Percentiles rank a stretch among this genome's conserved stretches.
These are phyloP conservation scores for Anas platyrhynchos DNA, from an alignment of 2,113 vertebrate genomes.

Conservation along the genomic window DNA sequence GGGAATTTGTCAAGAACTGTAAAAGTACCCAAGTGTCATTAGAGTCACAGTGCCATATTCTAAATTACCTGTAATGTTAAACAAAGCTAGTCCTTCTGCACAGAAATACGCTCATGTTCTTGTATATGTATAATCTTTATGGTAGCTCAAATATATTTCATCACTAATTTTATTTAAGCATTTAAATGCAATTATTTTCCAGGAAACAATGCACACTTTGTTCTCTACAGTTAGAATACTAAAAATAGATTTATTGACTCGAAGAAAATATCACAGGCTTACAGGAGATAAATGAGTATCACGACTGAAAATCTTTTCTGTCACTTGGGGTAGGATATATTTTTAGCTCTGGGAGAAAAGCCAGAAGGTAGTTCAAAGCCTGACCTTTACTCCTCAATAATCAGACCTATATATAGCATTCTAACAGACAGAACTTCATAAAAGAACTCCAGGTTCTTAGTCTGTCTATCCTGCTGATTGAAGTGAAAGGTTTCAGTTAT, in stretches of 20 bases:
- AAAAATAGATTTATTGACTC: constrained; percentile 2
- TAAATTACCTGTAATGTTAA: not conserved
- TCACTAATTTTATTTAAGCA: not conserved
- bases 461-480: not conserved
- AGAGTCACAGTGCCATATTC: not conserved
- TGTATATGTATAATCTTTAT: not conserved
- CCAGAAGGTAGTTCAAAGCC: constrained; percentile 35
- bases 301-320: constrained; percentile 12
- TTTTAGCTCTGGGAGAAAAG: constrained; percentile 49
- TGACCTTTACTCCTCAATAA: constrained; percentile 47
- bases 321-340: constrained; percentile 13
- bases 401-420: constrained; percentile 36
- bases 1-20: constrained; percentile 3
- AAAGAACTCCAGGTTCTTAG: not conserved
- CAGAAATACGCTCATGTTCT: not conserved
- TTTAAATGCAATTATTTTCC: not conserved
- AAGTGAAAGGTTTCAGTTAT: not conserved
- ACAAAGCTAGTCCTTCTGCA: not conserved
- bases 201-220: not conserved
- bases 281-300: not conserved
- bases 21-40: not conserved
- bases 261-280: not conserved
- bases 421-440: not conserved
- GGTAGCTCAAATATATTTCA: not conserved
- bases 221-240: not conserved